A percentile compares a stretch with the other conserved stretches of the same genome.
phyloP scores from a whole-genome alignment of 2,113 vertebrate genomes.

The western clawed frog (Xenopus tropicalis) region DNA sequence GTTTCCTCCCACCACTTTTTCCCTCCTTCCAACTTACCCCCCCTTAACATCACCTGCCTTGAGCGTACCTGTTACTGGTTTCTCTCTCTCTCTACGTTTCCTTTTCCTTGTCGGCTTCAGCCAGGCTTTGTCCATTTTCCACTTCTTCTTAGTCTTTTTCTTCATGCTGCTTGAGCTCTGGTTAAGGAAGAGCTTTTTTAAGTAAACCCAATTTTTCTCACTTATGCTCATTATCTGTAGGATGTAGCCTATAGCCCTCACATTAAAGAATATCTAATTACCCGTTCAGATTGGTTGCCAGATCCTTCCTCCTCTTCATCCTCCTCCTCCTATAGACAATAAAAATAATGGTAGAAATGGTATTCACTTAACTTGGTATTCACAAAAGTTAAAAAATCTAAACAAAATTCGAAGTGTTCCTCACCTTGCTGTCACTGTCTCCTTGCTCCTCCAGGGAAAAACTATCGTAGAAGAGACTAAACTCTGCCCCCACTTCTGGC shows the following conservation, averaged over 20 bases:
- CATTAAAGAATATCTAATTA: slow-evolving; percentile 45
- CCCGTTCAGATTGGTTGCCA: slow-evolving; percentile 69
- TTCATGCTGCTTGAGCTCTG: slow-evolving; percentile 60
- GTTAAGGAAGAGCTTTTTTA: not conserved
- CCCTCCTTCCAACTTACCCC: slow-evolving; percentile 34
- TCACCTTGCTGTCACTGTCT: slow-evolving; percentile 75
- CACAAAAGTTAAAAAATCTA: too few species aligned
- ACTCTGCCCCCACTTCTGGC: slow-evolving; percentile 65
- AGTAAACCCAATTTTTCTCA: too few species aligned
- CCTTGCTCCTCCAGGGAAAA: slow-evolving; percentile 63
- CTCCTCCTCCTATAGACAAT: slow-evolving; percentile 50
- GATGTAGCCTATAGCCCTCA: too few species aligned
- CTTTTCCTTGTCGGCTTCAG: slow-evolving; percentile 63
- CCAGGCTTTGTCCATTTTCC: slow-evolving; percentile 68
- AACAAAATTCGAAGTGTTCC: not conserved
- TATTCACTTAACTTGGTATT: too few species aligned
- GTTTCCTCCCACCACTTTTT: slow-evolving; percentile 29
- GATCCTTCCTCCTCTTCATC: slow-evolving; percentile 65
- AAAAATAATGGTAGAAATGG: too few species aligned
- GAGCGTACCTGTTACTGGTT: slow-evolving; percentile 51
- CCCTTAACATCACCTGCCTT: not conserved
- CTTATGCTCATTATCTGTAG: too few species aligned
- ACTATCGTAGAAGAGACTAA: slow-evolving; percentile 68
- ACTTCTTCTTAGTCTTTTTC: slow-evolving; percentile 56
- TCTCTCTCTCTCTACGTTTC: slow-evolving; percentile 57